phyloP scores from a whole-genome alignment of 2,113 vertebrate genomes.

The Furnarius figulus region DNA sequence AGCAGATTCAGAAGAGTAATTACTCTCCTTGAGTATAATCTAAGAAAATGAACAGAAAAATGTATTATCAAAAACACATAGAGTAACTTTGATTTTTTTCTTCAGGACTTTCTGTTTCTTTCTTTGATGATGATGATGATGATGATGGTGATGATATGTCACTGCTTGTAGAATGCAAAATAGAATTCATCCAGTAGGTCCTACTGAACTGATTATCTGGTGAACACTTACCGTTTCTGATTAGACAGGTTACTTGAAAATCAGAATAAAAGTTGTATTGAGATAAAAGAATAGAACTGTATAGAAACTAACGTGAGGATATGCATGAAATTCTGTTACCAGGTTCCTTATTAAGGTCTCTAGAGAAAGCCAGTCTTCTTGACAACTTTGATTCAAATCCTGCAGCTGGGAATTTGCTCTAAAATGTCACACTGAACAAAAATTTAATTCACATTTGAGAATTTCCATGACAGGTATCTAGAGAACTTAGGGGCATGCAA shows the following conservation, averaged over 20 bases:
- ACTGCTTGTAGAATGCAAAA: background rate
- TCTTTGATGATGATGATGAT: background rate
- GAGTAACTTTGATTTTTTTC: background rate
- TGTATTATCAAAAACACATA: background rate
- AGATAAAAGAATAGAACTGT: background rate
- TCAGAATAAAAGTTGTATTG: background rate
- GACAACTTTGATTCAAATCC: slow-evolving; percentile 21
- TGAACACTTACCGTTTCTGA: background rate
- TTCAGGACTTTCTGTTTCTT: background rate
- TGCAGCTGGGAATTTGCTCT: background rate
- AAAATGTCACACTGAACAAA: background rate
- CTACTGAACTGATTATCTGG: background rate
- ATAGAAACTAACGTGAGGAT: background rate
- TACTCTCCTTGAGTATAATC: background rate
- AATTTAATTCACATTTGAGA: background rate
- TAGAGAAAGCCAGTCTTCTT: background rate
- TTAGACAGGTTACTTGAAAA: background rate
- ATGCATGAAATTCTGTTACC: background rate
- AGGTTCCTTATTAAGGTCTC: background rate
- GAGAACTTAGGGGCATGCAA: background rate
- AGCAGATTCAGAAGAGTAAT: background rate
- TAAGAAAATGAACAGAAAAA: background rate
- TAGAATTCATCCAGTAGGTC: too few relatives aligned
- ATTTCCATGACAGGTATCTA: background rate
- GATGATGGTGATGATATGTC: background rate